These are phyloP conservation scores for Leptatherina wallacei DNA, from an alignment of 2,797 vertebrate species.

Conservation along the genomic window DNA sequence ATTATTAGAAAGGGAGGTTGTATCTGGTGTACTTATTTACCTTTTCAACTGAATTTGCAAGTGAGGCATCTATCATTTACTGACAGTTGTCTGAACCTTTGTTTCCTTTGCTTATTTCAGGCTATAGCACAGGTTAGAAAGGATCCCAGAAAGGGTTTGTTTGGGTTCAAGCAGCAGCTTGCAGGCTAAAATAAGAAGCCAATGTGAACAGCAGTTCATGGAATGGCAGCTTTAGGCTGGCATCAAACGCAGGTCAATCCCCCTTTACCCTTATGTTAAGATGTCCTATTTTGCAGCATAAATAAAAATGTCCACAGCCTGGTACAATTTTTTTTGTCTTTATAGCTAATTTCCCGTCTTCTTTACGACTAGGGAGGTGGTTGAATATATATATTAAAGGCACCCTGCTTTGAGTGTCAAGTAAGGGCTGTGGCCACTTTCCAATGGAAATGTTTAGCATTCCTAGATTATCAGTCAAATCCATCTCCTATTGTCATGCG, in stretches of 20 bases:
- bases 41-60: not conserved
- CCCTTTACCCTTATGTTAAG: not conserved
- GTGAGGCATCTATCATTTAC: not conserved
- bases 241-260: not conserved
- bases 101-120: constrained; percentile 3
- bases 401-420: not conserved
- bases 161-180: not conserved
- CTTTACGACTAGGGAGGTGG: not conserved
- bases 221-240: not conserved
- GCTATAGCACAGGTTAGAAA: constrained; percentile 4
- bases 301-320: not conserved
- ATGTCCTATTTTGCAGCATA: not conserved
- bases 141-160: not conserved
- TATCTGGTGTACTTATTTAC: not conserved
- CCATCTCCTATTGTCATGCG: not conserved
- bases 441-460: not conserved
- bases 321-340: not conserved
- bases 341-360: not conserved
- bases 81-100: constrained; percentile 15
- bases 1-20: not conserved
- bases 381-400: not conserved
- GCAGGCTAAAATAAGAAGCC: not conserved
- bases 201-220: not conserved
- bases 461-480: not conserved
- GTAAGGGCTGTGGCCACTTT: not conserved